These are phyloP conservation scores for Teleogryllus oceanicus DNA, from an alignment of 2,888 invertebrate species.

Conservation along the genomic window DNA sequence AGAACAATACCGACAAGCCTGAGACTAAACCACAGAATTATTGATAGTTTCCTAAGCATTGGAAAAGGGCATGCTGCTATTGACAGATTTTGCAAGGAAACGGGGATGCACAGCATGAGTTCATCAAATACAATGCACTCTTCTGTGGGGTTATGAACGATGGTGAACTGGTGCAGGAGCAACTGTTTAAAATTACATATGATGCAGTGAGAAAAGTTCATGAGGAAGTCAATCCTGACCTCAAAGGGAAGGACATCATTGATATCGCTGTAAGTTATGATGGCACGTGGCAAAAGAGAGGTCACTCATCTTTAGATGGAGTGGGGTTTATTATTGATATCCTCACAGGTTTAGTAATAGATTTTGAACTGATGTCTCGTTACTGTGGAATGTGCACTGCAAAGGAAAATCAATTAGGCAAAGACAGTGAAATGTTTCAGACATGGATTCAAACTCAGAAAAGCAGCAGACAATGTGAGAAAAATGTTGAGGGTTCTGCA, in stretches of 20 bases:
- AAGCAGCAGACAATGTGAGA: constrained; percentile 27
- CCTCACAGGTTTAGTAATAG: constrained; percentile 30
- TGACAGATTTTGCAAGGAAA: too few relatives aligned
- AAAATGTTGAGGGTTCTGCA: constrained; percentile 29
- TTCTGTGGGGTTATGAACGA: too few relatives aligned
- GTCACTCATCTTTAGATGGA: neutral
- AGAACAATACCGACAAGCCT: too few relatives aligned
- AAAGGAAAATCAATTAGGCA: neutral
- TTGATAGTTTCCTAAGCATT: too few relatives aligned
- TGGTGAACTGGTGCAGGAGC: too few relatives aligned
- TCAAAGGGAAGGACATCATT: constrained; percentile 12
- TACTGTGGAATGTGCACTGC: constrained; percentile 24
- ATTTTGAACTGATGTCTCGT: constrained; percentile 31
- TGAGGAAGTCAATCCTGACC: neutral
- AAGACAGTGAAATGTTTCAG: constrained; percentile 20
- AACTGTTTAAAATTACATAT: neutral
- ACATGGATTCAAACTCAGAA: constrained; percentile 27
- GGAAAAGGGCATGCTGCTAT: too few relatives aligned
- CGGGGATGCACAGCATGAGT: too few relatives aligned
- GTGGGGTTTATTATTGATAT: too few relatives aligned
- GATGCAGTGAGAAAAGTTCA: neutral
- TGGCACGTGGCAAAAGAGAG: too few relatives aligned
- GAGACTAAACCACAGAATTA: too few relatives aligned
- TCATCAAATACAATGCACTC: too few relatives aligned
- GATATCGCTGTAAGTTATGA: constrained; percentile 27